Percentiles rank a stretch among this genome's conserved stretches.
phyloP scores from a whole-genome alignment of 2,888 invertebrate genomes.

The Digitonthophagus gazella region DNA sequence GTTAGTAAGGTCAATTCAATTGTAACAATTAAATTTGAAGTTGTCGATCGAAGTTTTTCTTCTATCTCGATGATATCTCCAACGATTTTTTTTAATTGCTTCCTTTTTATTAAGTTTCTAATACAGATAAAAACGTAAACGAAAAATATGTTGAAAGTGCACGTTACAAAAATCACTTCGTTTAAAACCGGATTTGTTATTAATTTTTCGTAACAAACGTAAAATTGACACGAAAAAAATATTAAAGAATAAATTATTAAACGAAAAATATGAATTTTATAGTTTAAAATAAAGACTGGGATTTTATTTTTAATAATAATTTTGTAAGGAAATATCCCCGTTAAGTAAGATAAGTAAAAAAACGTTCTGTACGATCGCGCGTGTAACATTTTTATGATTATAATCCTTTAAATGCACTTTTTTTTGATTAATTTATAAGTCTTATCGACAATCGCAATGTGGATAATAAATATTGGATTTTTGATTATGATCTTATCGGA shows the following conservation, averaged over 20 bases:
- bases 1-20: constrained; percentile 7
- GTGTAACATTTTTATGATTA: no score
- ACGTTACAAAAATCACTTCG: constrained; percentile 25
- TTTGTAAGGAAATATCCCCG: no score
- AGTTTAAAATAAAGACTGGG: no score
- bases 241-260: constrained; percentile 3
- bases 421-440: no score
- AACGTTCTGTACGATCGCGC: no score
- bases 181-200: constrained; percentile 23
- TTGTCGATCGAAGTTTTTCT: constrained; percentile 1
- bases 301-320: no score
- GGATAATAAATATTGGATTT: no score
- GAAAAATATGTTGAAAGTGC: constrained; percentile 22
- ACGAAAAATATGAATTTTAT: no score
- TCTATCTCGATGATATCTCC: constrained; percentile 7
- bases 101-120: constrained; percentile 14
- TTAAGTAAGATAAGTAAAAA: no score
- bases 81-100: constrained; percentile 17
- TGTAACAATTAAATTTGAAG: constrained; percentile 2
- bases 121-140: constrained; percentile 21
- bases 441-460: no score
- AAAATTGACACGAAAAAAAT: constrained; percentile 18
- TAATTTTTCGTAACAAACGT: constrained; percentile 24
- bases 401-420: no score
- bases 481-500: no score